phyloP scores from a whole-genome alignment of 2,888 invertebrate genomes.

The Ennomos quercinarius region DNA sequence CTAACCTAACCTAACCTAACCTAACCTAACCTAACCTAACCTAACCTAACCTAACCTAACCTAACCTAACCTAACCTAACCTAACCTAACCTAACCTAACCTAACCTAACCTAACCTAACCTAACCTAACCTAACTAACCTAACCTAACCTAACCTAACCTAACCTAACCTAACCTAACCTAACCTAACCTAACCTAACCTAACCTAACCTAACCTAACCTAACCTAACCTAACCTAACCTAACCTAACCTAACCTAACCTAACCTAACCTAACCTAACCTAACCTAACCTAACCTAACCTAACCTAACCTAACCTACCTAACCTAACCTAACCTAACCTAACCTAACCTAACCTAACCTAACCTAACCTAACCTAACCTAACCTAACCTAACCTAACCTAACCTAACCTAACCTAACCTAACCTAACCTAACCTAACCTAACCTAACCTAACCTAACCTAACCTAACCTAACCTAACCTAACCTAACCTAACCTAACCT shows the following conservation, averaged over 20 bases:
- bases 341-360: conserved; percentile 18
- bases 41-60: too few relatives aligned
- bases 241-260: conserved; percentile 42
- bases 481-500: conserved; percentile 25
- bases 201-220: conserved; percentile 35
- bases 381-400: conserved; percentile 14
- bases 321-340: conserved; percentile 14
- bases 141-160: conserved; percentile 42
- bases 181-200: conserved; percentile 32
- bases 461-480: conserved; percentile 34
- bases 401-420: conserved; percentile 5
- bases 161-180: conserved; percentile 33
- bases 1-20: conserved; percentile 41
- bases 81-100: conserved; percentile 20
- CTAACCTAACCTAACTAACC: conserved; percentile 42
- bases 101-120: conserved; percentile 34
- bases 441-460: conserved; percentile 30
- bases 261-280: conserved; percentile 38
- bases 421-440: conserved; percentile 7
- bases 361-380: conserved; percentile 14
- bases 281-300: conserved; percentile 33
- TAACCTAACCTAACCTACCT: conserved; percentile 42
- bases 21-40: conserved; percentile 26
- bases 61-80: conserved; percentile 30
- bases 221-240: conserved; percentile 43